Base-by-base conservation (phyloP, 1,140 invertebrate species). In the Proctacanthus coquilletti region DNA sequence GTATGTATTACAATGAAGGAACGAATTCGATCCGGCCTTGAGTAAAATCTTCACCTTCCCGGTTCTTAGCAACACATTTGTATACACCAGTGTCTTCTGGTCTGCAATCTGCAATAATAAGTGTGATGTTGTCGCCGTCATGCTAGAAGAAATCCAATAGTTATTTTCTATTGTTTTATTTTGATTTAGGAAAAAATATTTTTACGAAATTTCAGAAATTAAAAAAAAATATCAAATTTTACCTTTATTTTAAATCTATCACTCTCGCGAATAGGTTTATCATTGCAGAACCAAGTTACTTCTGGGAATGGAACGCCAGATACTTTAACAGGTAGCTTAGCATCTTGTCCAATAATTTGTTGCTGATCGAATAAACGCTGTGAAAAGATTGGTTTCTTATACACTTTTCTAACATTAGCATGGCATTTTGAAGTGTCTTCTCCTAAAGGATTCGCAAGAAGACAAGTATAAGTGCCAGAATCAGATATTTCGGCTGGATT, bases 261-360 rank as follows among this genome's bases (percentile, higher is more conserved):
- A 2, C 65, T 63, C 27, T 77, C 69, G 1, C 52, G 48, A 9
- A 91, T 65, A 1, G 71, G 73, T 31, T 72, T 66, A 1, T 78
- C 80, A 53, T 89, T 74, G 53, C 75, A 83, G 50, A 74, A 80
- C 89, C 91, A 97, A 0, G 69, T 65, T 5, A 95, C 64, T 5
- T 89, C 83, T 1, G 93, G 92, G 37, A 72, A 65, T 0, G 93
- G 93, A 23, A 92, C 71, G 8, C 91, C 93, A 18, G 71, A 75
- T 3, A 94, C 76, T 5, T 82, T 72, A 3, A 81, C 82, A 0
- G 77, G 66, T 52, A 89, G 83, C 52, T 87, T 85, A 15, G 80
- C 82, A 54, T 88, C 82, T 46, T 71, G 71, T 11, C 67, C 70
- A 8, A 79, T 76, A 9, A 84, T 48, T 70, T 93, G 84, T 50